Conservation (phyloP, 2,888 invertebrate species). For the Sycophila texana region DNA sequence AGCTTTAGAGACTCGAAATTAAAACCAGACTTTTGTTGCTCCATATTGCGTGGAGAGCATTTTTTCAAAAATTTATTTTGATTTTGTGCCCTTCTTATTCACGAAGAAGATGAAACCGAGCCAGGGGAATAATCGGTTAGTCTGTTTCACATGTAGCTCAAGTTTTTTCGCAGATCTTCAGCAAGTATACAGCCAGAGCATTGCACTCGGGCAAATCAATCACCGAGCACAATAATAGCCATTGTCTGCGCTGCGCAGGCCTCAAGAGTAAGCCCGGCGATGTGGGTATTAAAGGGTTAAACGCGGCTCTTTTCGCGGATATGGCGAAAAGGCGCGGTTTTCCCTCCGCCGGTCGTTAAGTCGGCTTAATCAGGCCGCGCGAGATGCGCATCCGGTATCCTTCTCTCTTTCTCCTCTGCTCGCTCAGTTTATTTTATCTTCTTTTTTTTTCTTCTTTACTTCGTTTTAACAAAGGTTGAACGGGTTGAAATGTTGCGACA, state of each 20-base stretch:
- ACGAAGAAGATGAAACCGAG: no score
- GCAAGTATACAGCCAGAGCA: no score
- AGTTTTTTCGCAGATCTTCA: no score
- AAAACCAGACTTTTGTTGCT: no score
- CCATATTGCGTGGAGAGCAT: no score
- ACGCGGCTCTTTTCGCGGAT: constrained; percentile 22
- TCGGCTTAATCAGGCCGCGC: constrained; percentile 51
- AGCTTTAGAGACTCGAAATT: no score
- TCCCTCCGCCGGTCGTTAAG: constrained; percentile 46
- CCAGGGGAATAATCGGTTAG: no score
- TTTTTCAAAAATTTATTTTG: no score
- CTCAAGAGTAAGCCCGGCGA: constrained; percentile 42
- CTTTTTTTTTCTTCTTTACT: constrained; percentile 9
- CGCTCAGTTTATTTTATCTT: constrained; percentile 7
- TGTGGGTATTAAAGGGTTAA: constrained; percentile 46
- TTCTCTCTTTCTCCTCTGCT: neutral
- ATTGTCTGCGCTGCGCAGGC: constrained; percentile 49
- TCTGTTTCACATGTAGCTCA: no score
- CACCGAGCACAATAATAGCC: constrained; percentile 54
- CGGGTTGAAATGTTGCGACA: constrained; percentile 45
- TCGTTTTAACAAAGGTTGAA: constrained; percentile 40
- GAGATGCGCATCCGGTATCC: constrained; percentile 41
- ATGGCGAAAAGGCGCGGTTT: constrained; percentile 38
- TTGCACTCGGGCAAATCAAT: constrained; percentile 46
- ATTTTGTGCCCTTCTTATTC: no score